These are phyloP conservation scores for Urophycis tenuis DNA, from an alignment of 2,797 vertebrate genomes.

Conservation along the genomic window DNA sequence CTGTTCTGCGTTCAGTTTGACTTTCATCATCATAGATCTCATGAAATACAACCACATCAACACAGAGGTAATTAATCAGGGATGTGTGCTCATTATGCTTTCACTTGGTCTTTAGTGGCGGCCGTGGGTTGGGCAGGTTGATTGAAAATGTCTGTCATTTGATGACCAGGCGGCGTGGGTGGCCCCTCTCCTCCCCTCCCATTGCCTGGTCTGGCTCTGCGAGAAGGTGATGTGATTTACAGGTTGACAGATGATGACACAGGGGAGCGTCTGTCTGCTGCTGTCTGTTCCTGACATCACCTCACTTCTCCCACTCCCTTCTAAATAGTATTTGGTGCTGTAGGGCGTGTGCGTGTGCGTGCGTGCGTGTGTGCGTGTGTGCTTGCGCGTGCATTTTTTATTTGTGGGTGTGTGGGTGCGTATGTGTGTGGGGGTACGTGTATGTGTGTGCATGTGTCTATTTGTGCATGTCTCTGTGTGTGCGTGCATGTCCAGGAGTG, in stretches of 20 bases:
- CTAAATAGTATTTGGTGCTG: constrained; percentile 31
- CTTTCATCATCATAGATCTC: not conserved
- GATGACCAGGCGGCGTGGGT: constrained; percentile 26
- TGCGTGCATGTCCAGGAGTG: not conserved
- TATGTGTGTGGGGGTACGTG: constrained; percentile 13
- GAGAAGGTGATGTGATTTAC: constrained; percentile 46
- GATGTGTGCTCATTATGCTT: not conserved
- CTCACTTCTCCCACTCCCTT: constrained; percentile 18
- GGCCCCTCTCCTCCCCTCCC: constrained; percentile 14
- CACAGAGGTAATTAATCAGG: not conserved
- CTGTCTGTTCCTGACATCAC: constrained; percentile 31
- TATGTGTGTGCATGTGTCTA: not conserved
- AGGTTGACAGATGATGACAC: constrained; percentile 52
- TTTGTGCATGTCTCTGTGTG: not conserved
- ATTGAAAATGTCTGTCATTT: constrained; percentile 35
- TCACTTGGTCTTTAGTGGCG: not conserved
- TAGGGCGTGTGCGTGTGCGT: constrained; percentile 1
- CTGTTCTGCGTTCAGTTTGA: not conserved
- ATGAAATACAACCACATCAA: not conserved
- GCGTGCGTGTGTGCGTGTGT: not conserved
- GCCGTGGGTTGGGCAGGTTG: constrained; percentile 15
- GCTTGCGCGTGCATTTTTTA: not conserved
- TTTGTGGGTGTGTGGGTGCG: too few species aligned
- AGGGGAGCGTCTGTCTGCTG: constrained; percentile 28
- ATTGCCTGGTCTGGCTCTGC: constrained; percentile 39